Conservation (phyloP, 2,113 vertebrate species). For the Cromileptes altivelis region DNA sequence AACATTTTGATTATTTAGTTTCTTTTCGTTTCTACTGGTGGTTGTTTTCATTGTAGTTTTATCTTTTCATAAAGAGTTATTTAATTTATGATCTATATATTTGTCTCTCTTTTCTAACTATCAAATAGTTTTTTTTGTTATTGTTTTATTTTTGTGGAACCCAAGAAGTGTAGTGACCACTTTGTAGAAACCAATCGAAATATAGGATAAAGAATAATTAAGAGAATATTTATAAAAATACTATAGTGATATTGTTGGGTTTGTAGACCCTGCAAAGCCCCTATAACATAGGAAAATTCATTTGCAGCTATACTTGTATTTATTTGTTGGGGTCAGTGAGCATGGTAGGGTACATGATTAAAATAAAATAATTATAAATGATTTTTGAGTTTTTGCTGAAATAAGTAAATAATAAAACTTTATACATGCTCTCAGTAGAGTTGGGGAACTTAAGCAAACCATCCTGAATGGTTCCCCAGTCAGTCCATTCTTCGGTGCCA, state of each 20-base stretch:
- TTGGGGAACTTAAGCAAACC: conserved; percentile 27
- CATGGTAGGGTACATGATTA: background rate
- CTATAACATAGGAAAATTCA: background rate
- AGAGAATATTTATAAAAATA: background rate
- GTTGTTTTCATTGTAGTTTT: no score
- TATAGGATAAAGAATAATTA: background rate
- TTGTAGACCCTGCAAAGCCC: background rate
- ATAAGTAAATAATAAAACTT: conserved; percentile 10
- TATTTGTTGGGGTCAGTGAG: background rate
- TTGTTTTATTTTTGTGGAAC: background rate
- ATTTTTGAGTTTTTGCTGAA: background rate
- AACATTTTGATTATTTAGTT: background rate
- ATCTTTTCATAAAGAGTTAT: background rate
- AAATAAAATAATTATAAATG: background rate
- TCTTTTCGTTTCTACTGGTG: background rate
- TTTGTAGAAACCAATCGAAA: background rate
- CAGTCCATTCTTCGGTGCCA: conserved; percentile 18
- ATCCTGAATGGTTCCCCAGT: conserved; percentile 27
- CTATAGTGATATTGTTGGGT: background rate
- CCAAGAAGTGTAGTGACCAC: background rate
- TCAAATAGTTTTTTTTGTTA: background rate
- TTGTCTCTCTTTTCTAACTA: background rate
- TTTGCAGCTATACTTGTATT: background rate
- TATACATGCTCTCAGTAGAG: background rate
- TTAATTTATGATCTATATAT: background rate